Evolutionary conservation across 2,888 invertebrate species (phyloP), one percentile per base, ranked within the genome.

Genomic region (Zhuqinia jingwanae): DNA sequence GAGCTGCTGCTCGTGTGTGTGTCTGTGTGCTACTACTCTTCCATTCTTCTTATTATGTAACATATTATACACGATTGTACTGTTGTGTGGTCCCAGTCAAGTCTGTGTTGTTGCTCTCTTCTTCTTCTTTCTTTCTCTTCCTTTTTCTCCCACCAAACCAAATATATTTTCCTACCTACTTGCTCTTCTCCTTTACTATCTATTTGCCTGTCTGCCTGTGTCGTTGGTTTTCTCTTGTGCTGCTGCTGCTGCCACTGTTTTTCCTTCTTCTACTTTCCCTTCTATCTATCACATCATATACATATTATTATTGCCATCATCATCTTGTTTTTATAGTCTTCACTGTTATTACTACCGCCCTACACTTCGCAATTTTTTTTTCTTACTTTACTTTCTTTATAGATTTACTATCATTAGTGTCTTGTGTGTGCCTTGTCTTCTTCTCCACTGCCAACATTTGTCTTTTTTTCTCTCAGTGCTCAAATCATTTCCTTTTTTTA

Each of bases 391-490:
- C 36, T 45, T 53, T 68, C 42, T 42, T 42, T 36, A 63, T 13
- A 36, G 60, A 47, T 79, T 85, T 85, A 79, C 73, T 85, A 79
- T 63, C 85, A 79, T 85, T 79, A 84, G 78, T 68, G 78, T 50
- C 68, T n/a, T n/a, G n/a, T n/a, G n/a, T n/a, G n/a, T n/a, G n/a
- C n/a, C n/a, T n/a, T 53, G 17, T 22, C 77, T 78, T 77, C 85
- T n/a, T 20, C 77, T 78, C 68, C 85, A 75, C 56, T 85, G 78
- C 84, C 78, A 85, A 78, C 84, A 85, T 85, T 85, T 85, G 84
- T 85, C 84, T 85, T 85, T 68, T 70, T 58, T 36, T 56, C n/a
- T n/a, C n/a, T n/a, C 53, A 53, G 53, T 42, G 20, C 65, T 81
- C 58, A 73, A 81, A 81, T 83, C 82, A 76, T 83, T 83, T 76